Evolutionary conservation across 64 coral and sea anemone species (phyloP).

Genomic region (Montipora foliosa): DNA sequence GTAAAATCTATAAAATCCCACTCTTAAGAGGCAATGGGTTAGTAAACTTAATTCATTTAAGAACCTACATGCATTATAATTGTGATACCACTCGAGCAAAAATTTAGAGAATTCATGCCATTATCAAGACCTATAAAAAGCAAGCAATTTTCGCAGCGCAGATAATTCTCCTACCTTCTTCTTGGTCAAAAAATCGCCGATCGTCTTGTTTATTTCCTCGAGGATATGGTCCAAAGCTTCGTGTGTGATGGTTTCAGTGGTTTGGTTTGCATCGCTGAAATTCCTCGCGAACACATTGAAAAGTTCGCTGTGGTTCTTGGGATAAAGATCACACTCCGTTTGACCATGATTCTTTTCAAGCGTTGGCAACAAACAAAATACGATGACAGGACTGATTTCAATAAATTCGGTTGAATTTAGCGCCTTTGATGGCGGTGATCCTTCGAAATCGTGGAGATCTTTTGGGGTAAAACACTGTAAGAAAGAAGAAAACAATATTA

Average conservation of each 20-base stretch:
- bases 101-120: too few relatives aligned
- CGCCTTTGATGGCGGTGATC: background rate
- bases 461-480: background rate
- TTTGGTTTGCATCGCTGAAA: background rate
- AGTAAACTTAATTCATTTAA: too few relatives aligned
- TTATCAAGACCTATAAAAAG: too few relatives aligned
- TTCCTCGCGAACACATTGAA: slow-evolving; percentile 25
- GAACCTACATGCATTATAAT: too few relatives aligned
- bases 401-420: slow-evolving; percentile 10
- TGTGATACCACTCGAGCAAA: too few relatives aligned
- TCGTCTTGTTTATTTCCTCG: slow-evolving; percentile 18
- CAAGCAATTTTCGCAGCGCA: background rate
- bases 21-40: too few relatives aligned
- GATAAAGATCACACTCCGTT: background rate
- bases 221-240: slow-evolving; percentile 10
- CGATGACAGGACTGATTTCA: slow-evolving; percentile 4
- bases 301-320: slow-evolving; percentile 56
- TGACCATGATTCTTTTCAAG: slow-evolving; percentile 40
- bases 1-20: too few relatives aligned
- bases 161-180: slow-evolving; percentile 21
- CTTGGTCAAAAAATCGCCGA: slow-evolving; percentile 10
- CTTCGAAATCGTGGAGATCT: background rate
- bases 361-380: slow-evolving; percentile 28
- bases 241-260: background rate
- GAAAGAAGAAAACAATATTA: background rate